phyloP scores from a whole-genome alignment of 2,113 vertebrate species.

The Gobio gobio region DNA sequence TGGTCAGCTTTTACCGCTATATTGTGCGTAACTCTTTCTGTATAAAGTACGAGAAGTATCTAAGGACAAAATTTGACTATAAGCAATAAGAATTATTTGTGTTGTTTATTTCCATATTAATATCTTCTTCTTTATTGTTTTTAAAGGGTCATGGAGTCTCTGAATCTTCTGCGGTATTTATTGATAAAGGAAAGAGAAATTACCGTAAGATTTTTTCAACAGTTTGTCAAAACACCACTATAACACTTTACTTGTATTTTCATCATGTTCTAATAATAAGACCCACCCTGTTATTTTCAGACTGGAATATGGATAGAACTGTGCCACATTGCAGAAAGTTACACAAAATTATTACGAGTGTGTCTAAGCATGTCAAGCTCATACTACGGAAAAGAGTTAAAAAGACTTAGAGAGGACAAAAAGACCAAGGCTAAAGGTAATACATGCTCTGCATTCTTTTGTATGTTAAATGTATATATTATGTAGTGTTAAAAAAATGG shows the following conservation, averaged over 20 bases:
- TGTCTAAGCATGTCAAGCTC: slow-evolving; percentile 89
- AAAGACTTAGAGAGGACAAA: slow-evolving; percentile 80
- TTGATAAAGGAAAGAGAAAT: slow-evolving; percentile 82
- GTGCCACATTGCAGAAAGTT: slow-evolving; percentile 80
- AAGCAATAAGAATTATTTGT: neutral
- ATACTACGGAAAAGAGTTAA: slow-evolving; percentile 87
- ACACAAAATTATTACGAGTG: slow-evolving; percentile 83
- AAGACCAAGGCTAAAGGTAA: slow-evolving; percentile 78
- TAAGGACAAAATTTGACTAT: neutral
- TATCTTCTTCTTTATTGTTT: slow-evolving; percentile 13
- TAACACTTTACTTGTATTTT: neutral
- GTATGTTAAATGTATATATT: neutral
- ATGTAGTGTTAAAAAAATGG: neutral
- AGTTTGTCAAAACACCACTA: neutral
- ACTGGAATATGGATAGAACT: slow-evolving; percentile 83
- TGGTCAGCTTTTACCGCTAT: neutral
- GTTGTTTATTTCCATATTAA: neutral
- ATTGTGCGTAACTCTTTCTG: slow-evolving; percentile 1
- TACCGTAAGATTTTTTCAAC: slow-evolving; percentile 35
- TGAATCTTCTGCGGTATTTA: slow-evolving; percentile 91
- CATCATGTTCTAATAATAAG: neutral
- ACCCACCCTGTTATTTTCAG: slow-evolving; percentile 65
- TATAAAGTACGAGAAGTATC: neutral
- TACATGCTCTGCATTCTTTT: neutral
- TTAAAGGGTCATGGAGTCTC: slow-evolving; percentile 89